These are phyloP conservation scores for Mesoclemmys tuberculata DNA, from an alignment of 2,113 vertebrate species.

Conservation along the genomic window DNA sequence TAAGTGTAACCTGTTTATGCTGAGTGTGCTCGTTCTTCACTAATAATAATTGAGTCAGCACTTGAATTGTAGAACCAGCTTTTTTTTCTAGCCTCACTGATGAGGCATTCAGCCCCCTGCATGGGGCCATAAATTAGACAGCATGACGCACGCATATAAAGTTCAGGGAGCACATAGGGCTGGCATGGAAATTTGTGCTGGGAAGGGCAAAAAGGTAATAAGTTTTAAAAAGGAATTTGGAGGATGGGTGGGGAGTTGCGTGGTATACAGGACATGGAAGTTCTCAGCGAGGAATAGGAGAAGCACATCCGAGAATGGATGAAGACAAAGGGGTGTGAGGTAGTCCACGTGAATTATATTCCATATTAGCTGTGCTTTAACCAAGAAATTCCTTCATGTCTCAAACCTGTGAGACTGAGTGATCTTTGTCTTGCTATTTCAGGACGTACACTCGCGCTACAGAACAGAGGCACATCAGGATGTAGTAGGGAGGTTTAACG, in stretches of 20 bases:
- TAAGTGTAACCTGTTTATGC: background rate
- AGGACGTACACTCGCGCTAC: constrained; percentile 98
- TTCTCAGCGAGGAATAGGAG: background rate
- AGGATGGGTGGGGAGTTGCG: rapidly evolving
- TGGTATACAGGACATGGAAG: background rate
- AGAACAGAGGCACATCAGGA: constrained; percentile 97
- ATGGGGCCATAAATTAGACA: background rate
- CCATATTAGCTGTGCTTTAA: background rate
- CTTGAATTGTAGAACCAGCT: background rate
- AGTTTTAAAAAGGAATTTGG: background rate
- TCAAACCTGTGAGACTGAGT: background rate
- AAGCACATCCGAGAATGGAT: background rate
- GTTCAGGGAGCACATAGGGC: background rate
- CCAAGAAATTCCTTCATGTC: background rate
- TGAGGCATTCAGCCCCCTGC: background rate
- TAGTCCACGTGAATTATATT: background rate
- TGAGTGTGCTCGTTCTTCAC: rapidly evolving
- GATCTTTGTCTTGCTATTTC: background rate
- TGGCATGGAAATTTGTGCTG: background rate
- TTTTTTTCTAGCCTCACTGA: background rate
- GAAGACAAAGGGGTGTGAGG: background rate
- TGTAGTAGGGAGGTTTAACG: constrained; percentile 95
- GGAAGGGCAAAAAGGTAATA: background rate
- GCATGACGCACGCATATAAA: background rate
- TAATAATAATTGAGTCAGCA: background rate